Percentiles rank a stretch among this genome's conserved stretches.
Conservation (phyloP, 2,797 vertebrate species). For the Amniataba percoides region DNA sequence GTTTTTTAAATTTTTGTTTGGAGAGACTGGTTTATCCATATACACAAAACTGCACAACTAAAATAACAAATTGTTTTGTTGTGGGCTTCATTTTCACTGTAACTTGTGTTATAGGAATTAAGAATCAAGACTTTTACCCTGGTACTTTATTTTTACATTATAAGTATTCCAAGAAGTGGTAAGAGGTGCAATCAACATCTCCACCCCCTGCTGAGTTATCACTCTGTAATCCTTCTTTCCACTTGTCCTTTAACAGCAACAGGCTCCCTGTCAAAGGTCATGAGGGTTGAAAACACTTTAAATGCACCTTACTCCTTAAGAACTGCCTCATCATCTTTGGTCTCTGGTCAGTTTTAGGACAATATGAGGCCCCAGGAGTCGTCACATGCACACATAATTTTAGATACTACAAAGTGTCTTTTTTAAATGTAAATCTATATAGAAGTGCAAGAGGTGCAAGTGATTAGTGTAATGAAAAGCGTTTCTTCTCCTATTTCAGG, state of each 20-base stretch:
- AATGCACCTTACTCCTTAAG: background rate
- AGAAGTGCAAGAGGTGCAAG: no score
- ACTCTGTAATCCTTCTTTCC: conserved; percentile 52
- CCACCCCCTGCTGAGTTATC: conserved; percentile 24
- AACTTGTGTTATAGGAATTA: background rate
- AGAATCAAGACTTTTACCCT: background rate
- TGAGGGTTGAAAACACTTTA: background rate
- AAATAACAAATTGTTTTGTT: background rate
- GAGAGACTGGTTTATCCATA: background rate
- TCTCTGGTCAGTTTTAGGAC: conserved; percentile 2
- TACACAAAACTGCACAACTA: background rate
- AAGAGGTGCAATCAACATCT: conserved; percentile 27
- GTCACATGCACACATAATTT: background rate
- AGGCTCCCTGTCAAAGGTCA: conserved; percentile 26
- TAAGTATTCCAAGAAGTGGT: conserved; percentile 46
- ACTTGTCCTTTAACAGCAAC: conserved; percentile 29
- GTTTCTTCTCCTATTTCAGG: conserved; percentile 77
- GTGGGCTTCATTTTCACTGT: background rate
- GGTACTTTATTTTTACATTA: background rate
- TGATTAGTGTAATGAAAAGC: background rate
- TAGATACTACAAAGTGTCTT: background rate
- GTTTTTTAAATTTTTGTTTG: background rate
- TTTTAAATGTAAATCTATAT: background rate
- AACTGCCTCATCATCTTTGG: background rate
- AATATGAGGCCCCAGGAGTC: background rate